These are phyloP conservation scores for Solenopsis fugax DNA, from an alignment of 1,140 invertebrate species.

Conservation along the genomic window DNA sequence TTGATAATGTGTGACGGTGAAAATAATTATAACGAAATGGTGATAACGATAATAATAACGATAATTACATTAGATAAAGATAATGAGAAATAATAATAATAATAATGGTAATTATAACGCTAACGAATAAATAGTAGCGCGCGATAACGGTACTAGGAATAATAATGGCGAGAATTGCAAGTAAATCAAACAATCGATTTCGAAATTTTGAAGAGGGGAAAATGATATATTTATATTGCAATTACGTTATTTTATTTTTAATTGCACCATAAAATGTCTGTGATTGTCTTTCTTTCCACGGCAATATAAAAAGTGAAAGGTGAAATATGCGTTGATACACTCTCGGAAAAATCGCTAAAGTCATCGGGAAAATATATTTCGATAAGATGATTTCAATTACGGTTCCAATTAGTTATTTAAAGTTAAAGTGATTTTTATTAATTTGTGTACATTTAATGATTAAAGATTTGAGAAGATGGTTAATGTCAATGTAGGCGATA, in stretches of 20 bases:
- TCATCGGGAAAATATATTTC: background rate
- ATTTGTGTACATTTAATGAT: too few relatives aligned
- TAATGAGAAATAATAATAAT: background rate
- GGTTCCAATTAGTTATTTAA: too few relatives aligned
- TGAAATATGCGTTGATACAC: background rate
- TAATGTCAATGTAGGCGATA: too few relatives aligned
- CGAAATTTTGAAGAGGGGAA: background rate
- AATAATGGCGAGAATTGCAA: conserved; percentile 1
- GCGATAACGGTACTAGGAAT: conserved; percentile 34
- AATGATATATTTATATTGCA: background rate
- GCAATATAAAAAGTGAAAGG: background rate
- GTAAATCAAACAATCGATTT: conserved; percentile 26
- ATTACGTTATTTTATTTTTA: background rate
- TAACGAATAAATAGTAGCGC: conserved; percentile 25
- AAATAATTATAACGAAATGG: background rate
- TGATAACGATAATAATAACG: conserved; percentile 3
- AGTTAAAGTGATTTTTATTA: too few relatives aligned
- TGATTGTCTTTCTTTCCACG: background rate
- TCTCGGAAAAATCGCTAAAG: background rate
- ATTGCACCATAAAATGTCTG: background rate
- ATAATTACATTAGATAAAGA: too few relatives aligned
- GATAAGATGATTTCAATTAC: background rate
- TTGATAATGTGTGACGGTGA: background rate
- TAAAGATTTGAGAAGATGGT: too few relatives aligned
- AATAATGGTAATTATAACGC: conserved; percentile 36